Evolutionary conservation across 2,797 vertebrate species (phyloP).

Genomic region (Aselliscus stoliczkanus): DNA sequence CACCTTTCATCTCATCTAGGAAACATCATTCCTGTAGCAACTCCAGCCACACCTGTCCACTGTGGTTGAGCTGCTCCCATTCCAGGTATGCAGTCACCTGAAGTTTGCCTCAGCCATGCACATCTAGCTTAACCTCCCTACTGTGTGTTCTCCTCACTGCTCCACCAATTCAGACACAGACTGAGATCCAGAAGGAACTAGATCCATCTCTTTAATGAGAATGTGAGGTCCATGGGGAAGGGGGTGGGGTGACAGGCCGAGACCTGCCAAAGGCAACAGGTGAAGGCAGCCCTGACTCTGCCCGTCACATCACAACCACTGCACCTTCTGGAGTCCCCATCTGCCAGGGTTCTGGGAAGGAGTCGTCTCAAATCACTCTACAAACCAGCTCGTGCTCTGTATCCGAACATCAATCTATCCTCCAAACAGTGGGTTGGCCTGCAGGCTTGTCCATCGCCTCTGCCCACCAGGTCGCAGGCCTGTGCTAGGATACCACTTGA

Average conservation of each 20-base stretch:
- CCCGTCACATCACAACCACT: not conserved
- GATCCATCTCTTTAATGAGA: not conserved
- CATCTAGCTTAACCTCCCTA: not conserved
- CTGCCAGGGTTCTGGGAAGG: not conserved
- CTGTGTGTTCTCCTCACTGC: not conserved
- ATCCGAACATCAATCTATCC: not conserved
- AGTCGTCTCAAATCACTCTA: not conserved
- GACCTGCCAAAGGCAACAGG: not conserved
- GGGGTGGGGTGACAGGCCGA: not conserved
- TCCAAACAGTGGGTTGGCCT: not conserved
- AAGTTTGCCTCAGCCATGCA: not conserved
- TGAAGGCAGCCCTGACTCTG: not conserved
- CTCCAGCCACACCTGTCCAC: not conserved
- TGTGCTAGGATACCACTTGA: not conserved
- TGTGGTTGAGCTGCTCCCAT: not conserved
- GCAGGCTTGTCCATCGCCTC: not conserved
- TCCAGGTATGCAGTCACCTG: not conserved
- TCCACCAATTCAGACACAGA: not conserved
- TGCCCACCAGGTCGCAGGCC: not conserved
- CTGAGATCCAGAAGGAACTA: not conserved
- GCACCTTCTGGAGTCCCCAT: not conserved
- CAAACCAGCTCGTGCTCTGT: not conserved
- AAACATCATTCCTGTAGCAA: not conserved
- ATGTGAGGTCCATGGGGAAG: not conserved
- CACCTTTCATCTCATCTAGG: not conserved